A percentile compares a stretch with the other conserved stretches of the same genome.
Evolutionary conservation across 2,797 vertebrate species (phyloP).

Genomic region (Sibirionetta formosa): DNA sequence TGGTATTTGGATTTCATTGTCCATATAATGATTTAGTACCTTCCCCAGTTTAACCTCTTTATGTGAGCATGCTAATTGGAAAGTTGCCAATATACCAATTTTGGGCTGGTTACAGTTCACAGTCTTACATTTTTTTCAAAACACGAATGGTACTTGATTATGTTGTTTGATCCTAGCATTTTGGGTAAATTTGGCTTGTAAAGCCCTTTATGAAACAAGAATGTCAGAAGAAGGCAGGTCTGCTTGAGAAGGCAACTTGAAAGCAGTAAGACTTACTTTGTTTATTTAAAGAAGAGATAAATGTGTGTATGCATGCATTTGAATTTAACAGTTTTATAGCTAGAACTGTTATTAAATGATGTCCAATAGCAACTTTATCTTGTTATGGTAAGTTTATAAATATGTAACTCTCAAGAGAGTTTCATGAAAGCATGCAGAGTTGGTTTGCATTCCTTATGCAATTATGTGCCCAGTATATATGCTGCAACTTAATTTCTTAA

Average conservation of each 20-base stretch:
- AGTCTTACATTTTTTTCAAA: constrained; percentile 67
- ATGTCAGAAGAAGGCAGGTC: background rate
- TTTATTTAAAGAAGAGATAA: constrained; percentile 53
- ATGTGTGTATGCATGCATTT: constrained; percentile 43
- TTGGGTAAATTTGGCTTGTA: background rate
- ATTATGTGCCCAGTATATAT: constrained; percentile 48
- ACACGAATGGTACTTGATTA: background rate
- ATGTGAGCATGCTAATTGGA: background rate
- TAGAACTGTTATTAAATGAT: constrained; percentile 17
- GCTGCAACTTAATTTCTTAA: constrained; percentile 67
- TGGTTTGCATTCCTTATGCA: constrained; percentile 30
- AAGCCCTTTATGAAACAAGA: background rate
- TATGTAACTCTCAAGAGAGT: constrained; percentile 45
- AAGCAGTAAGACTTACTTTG: constrained; percentile 20
- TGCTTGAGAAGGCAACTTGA: constrained; percentile 36
- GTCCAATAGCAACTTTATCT: constrained; percentile 49
- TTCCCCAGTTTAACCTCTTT: background rate
- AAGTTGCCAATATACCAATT: background rate
- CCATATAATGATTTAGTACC: background rate
- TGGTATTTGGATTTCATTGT: background rate
- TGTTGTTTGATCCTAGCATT: background rate
- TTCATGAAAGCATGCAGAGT: constrained; percentile 54
- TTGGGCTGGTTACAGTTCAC: constrained; percentile 54
- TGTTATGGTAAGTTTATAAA: constrained; percentile 19
- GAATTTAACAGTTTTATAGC: constrained; percentile 36